Base-by-base conservation (phyloP, 2,888 invertebrate species). In the Tetramorium bicarinatum region DNA sequence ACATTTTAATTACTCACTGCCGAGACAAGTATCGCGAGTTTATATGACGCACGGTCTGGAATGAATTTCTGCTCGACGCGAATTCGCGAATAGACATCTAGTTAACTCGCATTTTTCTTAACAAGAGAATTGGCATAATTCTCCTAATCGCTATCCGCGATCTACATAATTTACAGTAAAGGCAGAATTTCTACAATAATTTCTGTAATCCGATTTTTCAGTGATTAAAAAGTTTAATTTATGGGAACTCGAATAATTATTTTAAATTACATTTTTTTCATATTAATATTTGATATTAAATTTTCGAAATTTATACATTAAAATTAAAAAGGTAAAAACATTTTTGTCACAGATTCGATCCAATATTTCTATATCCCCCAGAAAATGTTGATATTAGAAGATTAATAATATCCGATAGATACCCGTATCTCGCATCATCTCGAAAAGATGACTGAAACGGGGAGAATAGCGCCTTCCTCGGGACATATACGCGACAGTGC, bases 1-100 rank as follows among this genome's bases (percentile, higher is more conserved):
- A 87, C 93, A 93, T 93, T 93, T 93, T 93, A 93, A 93, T 93
- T 92, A 92, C 92, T 88, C 90, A 93, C 92, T 89, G 92, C 90
- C 91, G 88, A 91, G 90, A 89, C 91, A 92, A 92, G 92, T 92
- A 93, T 93, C 88, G 91, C 91, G 85, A 86, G 85, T 86, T 89
- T 92, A 91, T 86, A 88, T 81, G 82, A 83, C 85, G 71, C 74
- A 83, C 82, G 44, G 62, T 72, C n/a, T 56, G 29, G n/a, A 67
- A 66, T 67, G 41, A 77, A 69, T 56, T 69, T 54, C 25, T 52
- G 2, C 21, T 15, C 25, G 21, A 8, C 21, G 38, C 15, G 34
- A 7, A 52, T 59, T 79, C 34, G 25, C 21, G 59, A 71, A 47
- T 47, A 79, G 79, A 71, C 44, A 69, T 47, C 3, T 3, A 29